phyloP scores from a whole-genome alignment of 2,797 vertebrate species.

The Odontamblyopus lacepedii region DNA sequence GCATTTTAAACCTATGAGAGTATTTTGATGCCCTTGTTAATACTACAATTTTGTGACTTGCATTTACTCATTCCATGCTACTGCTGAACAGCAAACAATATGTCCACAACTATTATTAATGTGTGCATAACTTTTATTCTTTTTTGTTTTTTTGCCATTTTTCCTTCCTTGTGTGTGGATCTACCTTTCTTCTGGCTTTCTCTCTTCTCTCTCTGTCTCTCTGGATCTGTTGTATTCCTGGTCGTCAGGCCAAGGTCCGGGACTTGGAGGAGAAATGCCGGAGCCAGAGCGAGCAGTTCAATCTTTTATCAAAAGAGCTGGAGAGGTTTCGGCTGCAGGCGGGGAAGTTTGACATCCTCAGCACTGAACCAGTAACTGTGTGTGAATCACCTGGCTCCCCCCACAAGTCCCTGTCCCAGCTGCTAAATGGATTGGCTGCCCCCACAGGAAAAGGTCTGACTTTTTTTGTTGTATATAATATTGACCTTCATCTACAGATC shows the following conservation, averaged over 20 bases:
- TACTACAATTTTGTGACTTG: not conserved
- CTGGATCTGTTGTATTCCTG: slow-evolving; percentile 27
- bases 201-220: slow-evolving; percentile 19
- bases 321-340: slow-evolving; percentile 91
- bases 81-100: slow-evolving; percentile 27
- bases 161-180: slow-evolving; percentile 11
- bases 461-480: not conserved
- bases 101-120: slow-evolving; percentile 18
- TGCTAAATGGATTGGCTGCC: slow-evolving; percentile 90
- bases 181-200: slow-evolving; percentile 1
- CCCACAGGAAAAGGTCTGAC: slow-evolving; percentile 86
- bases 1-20: not conserved
- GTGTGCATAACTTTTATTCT: slow-evolving; percentile 26
- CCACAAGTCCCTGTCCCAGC: slow-evolving; percentile 84
- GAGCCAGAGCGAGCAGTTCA: slow-evolving; percentile 95
- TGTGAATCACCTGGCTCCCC: slow-evolving; percentile 80
- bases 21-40: not conserved
- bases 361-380: slow-evolving; percentile 72
- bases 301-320: slow-evolving; percentile 93
- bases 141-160: slow-evolving; percentile 18
- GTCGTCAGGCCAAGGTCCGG: slow-evolving; percentile 89
- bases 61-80: slow-evolving; percentile 27
- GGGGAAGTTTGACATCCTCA: slow-evolving; percentile 88
- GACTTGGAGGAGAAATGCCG: slow-evolving; percentile 98
- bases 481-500: not conserved